phyloP scores from a whole-genome alignment of 2,113 vertebrate species.

The Mustelus asterias region DNA sequence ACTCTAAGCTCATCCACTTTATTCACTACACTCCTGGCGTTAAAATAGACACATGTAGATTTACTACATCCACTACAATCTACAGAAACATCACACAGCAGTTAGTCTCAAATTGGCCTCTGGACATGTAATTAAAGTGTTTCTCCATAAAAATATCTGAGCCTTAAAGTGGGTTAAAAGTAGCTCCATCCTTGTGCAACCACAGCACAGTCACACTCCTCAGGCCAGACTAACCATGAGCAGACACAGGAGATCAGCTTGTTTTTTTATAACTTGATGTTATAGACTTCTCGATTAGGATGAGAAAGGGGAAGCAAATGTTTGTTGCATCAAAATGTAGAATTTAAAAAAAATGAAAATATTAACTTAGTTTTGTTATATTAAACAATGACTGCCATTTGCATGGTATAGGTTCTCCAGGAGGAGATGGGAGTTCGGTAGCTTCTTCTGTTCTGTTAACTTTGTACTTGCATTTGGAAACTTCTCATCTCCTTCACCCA shows the following conservation, averaged over 20 bases:
- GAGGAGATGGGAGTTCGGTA: not conserved
- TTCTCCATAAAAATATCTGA: not conserved
- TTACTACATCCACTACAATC: not conserved
- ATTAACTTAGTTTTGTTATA: not conserved
- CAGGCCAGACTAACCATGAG: too few species aligned
- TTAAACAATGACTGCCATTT: not conserved
- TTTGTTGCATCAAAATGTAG: not conserved
- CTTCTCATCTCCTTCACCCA: not conserved
- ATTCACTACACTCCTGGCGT: too few species aligned
- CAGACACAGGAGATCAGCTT: too few species aligned
- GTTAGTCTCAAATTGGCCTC: not conserved
- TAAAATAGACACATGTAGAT: too few species aligned
- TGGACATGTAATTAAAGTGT: not conserved
- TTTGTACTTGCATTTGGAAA: not conserved
- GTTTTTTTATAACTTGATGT: too few species aligned
- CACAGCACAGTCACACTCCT: not conserved
- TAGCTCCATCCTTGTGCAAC: not conserved
- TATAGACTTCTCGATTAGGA: too few species aligned
- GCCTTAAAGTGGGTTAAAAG: not conserved
- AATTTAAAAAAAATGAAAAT: not conserved
- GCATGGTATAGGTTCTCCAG: not conserved
- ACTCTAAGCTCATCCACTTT: too few species aligned
- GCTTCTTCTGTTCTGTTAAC: not conserved
- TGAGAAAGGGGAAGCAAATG: too few species aligned
- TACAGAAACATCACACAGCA: not conserved